Conservation (phyloP, 2,113 vertebrate genomes). For the Vireo altiloquus region DNA sequence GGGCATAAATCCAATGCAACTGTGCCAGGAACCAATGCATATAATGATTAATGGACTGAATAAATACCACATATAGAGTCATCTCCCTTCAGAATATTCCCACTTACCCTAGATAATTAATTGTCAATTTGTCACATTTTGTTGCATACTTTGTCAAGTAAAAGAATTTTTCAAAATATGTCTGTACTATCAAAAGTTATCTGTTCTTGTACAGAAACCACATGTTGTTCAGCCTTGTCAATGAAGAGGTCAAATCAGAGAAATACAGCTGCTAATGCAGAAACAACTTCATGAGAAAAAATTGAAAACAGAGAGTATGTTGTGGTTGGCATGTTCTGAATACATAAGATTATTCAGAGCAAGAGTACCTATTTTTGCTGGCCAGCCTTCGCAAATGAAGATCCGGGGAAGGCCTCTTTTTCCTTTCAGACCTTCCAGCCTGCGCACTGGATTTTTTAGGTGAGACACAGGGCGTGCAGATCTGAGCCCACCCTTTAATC, state of each 20-base stretch:
- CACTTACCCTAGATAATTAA: background rate
- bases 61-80: background rate
- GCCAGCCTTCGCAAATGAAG: no score
- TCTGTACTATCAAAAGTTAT: background rate
- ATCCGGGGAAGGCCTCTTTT: no score
- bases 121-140: background rate
- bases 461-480: no score
- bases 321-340: background rate
- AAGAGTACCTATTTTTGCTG: background rate
- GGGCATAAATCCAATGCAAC: background rate
- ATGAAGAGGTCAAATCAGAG: background rate
- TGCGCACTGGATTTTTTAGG: no score
- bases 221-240: background rate
- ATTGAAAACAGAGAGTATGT: rapidly evolving
- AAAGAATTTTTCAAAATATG: background rate
- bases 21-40: background rate
- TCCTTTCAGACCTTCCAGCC: no score
- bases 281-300: background rate
- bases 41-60: background rate
- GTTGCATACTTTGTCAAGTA: background rate
- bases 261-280: background rate
- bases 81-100: background rate
- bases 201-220: background rate
- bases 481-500: no score
- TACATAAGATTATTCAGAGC: background rate